Conservation (phyloP, 2,888 invertebrate species). For the Cephus nigrinus region DNA sequence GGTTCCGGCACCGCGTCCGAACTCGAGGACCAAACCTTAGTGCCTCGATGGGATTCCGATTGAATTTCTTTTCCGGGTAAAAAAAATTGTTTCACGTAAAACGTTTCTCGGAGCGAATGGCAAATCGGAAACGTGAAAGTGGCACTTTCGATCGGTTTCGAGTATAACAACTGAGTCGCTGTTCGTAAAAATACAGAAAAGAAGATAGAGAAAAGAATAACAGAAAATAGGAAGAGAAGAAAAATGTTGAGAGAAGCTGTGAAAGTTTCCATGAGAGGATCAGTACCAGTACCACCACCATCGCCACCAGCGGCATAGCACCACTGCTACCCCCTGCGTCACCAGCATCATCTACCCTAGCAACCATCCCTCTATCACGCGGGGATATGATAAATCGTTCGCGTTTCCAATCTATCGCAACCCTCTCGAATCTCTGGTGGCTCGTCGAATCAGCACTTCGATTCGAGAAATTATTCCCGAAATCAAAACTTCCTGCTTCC, state of each 20-base stretch:
- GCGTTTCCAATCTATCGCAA: conserved; percentile 1
- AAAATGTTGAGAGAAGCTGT: neutral
- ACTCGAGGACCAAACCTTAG: neutral
- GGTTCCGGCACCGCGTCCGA: neutral
- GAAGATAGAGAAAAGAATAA: neutral
- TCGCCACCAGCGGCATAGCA: too few species aligned
- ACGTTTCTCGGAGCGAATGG: neutral
- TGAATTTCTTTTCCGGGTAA: neutral
- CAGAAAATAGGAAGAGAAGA: neutral
- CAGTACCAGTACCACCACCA: neutral
- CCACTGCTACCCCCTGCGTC: neutral
- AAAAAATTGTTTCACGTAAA: neutral
- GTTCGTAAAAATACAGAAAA: neutral
- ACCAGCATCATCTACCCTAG: neutral
- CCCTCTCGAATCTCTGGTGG: neutral
- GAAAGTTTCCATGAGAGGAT: neutral
- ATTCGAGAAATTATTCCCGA: neutral
- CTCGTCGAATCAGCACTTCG: neutral
- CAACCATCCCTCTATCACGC: neutral
- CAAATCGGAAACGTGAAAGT: neutral
- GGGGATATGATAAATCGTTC: neutral
- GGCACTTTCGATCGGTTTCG: neutral
- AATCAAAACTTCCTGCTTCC: conserved; percentile 6
- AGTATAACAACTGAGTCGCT: neutral
- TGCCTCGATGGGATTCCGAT: neutral